Conservation (phyloP, 1,140 invertebrate genomes). For the Hypothenemus hampei region DNA sequence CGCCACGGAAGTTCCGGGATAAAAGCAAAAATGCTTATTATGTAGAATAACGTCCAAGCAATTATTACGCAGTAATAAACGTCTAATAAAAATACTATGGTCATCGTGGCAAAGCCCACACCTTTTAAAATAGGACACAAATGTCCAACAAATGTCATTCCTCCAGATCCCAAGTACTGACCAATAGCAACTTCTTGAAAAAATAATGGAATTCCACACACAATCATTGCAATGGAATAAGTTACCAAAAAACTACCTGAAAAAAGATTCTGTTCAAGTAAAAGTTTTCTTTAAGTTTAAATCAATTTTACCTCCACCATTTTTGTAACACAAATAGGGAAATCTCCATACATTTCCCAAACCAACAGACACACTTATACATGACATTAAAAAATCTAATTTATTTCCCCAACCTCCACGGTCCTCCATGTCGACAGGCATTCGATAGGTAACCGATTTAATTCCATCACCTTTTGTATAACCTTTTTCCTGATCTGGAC, state of each 20-base stretch:
- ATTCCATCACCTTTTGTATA: background rate
- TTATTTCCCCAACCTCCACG: constrained; percentile 43
- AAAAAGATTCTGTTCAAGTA: constrained; percentile 18
- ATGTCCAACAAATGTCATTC: constrained; percentile 58
- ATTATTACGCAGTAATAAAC: constrained; percentile 63
- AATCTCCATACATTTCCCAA: constrained; percentile 85
- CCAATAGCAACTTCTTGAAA: constrained; percentile 70
- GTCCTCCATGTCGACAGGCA: constrained; percentile 28
- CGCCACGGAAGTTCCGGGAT: constrained; percentile 53
- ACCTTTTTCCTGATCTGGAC: background rate
- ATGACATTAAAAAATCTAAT: constrained; percentile 55
- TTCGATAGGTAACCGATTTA: constrained; percentile 30
- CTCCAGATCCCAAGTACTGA: constrained; percentile 58
- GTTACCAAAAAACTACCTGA: constrained; percentile 61
- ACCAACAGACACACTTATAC: constrained; percentile 68
- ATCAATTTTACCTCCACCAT: constrained; percentile 53
- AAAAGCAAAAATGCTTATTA: constrained; percentile 51
- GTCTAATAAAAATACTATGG: constrained; percentile 62
- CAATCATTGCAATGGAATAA: constrained; percentile 65
- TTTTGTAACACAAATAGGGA: constrained; percentile 78
- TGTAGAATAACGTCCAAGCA: constrained; percentile 59
- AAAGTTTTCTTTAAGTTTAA: background rate
- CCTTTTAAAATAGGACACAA: constrained; percentile 61
- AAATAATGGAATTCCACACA: constrained; percentile 71
- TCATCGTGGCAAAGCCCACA: constrained; percentile 65